A percentile compares a stretch with the other conserved stretches of the same genome.
These are phyloP conservation scores for Corythaixoides concolor DNA, from an alignment of 2,113 vertebrate genomes.

Conservation along the genomic window DNA sequence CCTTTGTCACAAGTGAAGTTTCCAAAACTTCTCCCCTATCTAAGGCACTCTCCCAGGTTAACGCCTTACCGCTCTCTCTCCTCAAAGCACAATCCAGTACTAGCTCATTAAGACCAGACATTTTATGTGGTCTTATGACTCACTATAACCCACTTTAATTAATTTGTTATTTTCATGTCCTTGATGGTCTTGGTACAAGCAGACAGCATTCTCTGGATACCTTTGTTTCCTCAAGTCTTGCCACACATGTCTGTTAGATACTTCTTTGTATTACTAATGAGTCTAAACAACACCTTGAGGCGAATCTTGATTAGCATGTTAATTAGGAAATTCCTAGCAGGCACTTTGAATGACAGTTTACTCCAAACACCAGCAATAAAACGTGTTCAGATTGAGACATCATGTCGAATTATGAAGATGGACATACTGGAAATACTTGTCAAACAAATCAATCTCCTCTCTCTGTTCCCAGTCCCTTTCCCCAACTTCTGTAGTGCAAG, in stretches of 20 bases:
- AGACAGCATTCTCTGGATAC: background rate
- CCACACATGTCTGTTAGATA: background rate
- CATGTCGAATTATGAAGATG: slow-evolving; percentile 10
- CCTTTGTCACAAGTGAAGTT: background rate
- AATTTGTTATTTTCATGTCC: background rate
- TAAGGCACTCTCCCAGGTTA: background rate
- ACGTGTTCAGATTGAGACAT: background rate
- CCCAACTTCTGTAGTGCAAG: background rate
- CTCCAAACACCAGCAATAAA: background rate
- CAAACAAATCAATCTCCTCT: background rate
- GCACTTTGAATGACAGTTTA: background rate
- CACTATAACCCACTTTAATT: background rate
- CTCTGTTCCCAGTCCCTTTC: background rate
- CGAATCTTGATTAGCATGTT: slow-evolving; percentile 30
- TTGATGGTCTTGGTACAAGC: background rate
- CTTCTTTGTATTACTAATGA: slow-evolving; percentile 32
- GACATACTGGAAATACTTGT: background rate
- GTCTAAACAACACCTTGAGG: slow-evolving; percentile 44
- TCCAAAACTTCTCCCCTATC: background rate
- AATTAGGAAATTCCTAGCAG: slow-evolving; percentile 34
- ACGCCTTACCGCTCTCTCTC: background rate
- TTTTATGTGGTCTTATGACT: background rate
- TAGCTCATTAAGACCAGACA: background rate
- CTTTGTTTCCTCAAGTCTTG: background rate
- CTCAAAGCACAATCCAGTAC: background rate